Evolutionary conservation across 2,888 invertebrate genomes (phyloP), one percentile per base, ranked within the genome.

Genomic region (Temnothorax unifasciatus): DNA sequence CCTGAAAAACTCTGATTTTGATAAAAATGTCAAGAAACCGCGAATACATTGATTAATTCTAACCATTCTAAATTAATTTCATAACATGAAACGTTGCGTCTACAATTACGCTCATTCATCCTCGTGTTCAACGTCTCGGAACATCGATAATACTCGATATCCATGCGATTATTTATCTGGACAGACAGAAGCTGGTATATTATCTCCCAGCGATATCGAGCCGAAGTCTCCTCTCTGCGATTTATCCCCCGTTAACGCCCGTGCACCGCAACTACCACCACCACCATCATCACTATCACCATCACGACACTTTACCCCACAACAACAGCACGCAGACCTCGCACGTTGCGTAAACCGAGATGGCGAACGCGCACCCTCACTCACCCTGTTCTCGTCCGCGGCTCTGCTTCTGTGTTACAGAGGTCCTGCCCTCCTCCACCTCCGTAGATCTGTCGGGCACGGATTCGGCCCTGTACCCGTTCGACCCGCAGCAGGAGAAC

Each of bases 371-470:
- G 86, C 91, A 88, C 89, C 90, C 90, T 81, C 91, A 92, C 92
- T 93, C 89, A 94, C 91, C 90, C 91, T 91, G 88, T 90, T 92
- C 92, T 92, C 93, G 93, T 92, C 92, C 93, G 92, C 93, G 93
- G 93, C 92, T 94, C 92, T 95, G 94, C 94, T 95, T 95, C 94
- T 96, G 95, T 95, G 95, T 96, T 96, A 96, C 96, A 96, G 96
- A 96, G 95, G 95, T 95, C 95, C 95, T 95, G 94, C 95, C 95
- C 94, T 93, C 94, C 87, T 93, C 94, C 93, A 95, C 95, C 94
- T 94, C 95, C 94, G 94, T 95, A 94, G 95, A 95, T 93, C 94
- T 95, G 93, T 95, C 96, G 94, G 96, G 95, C 95, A 96, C 96
- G 95, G 95, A 96, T 93, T 96, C 96, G 95, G 96, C 96, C 95